Base-by-base conservation (phyloP, 2,113 vertebrate species). In the Tor tambroides region DNA sequence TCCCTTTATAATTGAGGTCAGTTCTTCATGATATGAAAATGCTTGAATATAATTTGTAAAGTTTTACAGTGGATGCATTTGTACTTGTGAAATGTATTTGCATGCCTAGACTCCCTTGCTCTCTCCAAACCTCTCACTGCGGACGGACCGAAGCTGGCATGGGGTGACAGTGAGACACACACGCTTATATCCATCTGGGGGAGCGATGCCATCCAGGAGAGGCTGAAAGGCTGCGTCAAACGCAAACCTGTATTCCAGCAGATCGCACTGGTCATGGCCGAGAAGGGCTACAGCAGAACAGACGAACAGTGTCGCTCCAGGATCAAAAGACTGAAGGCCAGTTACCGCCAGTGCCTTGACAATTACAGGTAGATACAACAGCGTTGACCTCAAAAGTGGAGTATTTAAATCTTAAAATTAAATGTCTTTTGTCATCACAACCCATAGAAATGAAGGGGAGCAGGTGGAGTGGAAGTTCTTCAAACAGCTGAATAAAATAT, bases 301-400 rank as follows among this genome's bases (percentile, higher is more conserved):
- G 90, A 93, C 0, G 92, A 93, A 38, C 94, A 95, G 87, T 95
- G 94, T 84, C 94, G 94, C 92, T 93, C 90, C 89, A 90, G 94
- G 77, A 92, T 95, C n/a, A 95, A 94, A 88, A 93, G 94, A 87
- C 93, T 95, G 67, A 93, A 91, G 83, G 91, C 92, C 56, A 93
- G 91, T 63, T 95, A 94, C 88, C 86, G 93, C 54, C 93, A 94
- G 46, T 93, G 93, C 80, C 83, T 92, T 0, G 92, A 94, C 4
- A 92, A 92, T 88, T 92, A 80, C 71, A 92, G 88, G 94, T 94
- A 87, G 90, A 92, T 11, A 61, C 12, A 30, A 38, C 7, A 72
- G 28, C 7, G 1, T 2, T 9, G 38, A 23, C 6, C 4, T 32
- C 15, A 28, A 51, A 78, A 21, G 11, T 80, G 11, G 6, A 46